Base-by-base conservation (phyloP, 2,888 invertebrate genomes). In the Microchrysa polita region DNA sequence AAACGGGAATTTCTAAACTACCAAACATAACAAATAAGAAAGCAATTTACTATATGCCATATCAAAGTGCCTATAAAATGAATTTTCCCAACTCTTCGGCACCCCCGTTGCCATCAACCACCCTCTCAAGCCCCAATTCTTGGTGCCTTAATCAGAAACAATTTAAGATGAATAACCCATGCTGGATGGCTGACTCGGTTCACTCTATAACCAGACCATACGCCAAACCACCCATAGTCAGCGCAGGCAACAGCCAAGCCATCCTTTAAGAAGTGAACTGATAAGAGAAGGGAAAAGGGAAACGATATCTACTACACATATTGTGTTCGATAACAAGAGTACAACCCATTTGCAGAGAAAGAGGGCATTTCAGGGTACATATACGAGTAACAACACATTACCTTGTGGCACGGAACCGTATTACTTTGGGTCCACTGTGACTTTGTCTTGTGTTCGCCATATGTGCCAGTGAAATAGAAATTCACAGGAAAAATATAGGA, bases 1-100 rank as follows among this genome's bases (percentile, higher is more conserved):
- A 5, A 5, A 7, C 27, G 27, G 4, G 7, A 5, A 34, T 34
- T 7, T 34, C 27, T 7, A 34, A n/a, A 34, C 27, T 20, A 18
- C 14, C 20, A 22, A 22, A 57, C 16, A 57, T 57, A 69, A 57
- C 57, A 69, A 48, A 69, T 57, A 69, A 69, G 69, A 69, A 69
- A 69, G 69, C 57, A 69, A 69, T 69, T 69, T 55, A 69, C 69
- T 65, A 42, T 69, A 55, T 40, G 42, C 57, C 69, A 40, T 69
- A 69, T 55, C 57, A 57, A 57, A 69, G 69, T 57, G 40, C 57
- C 69, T 42, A 69, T 69, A 69, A 69, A 69, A 69, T 69, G 69
- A 57, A 57, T 69, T 69, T 57, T 55, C 57, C 57, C n/a, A n/a
- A n/a, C n/a, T 69, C 69, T 5, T 40, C 55, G 57, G 55, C 55